Conservation (phyloP, 2,888 invertebrate species). For the Diadegma fenestrale region DNA sequence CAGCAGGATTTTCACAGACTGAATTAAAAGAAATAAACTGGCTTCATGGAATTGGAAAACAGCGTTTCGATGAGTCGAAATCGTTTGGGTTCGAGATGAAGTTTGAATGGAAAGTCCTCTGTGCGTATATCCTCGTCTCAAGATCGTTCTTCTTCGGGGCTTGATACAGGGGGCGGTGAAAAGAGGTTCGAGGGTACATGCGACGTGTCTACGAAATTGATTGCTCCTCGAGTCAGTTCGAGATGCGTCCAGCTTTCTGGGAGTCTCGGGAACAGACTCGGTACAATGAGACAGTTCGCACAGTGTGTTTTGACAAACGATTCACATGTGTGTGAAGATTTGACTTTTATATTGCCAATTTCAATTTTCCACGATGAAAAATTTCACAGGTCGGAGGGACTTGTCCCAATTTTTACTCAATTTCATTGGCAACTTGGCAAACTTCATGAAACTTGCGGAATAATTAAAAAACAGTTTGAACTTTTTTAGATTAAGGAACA, state of each 20-base stretch:
- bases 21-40: neutral
- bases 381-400: neutral
- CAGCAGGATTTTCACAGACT: neutral
- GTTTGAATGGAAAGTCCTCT: neutral
- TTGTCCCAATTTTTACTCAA: neutral
- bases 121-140: constrained; percentile 31
- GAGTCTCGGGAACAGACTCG: neutral
- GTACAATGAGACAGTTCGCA: constrained; percentile 8
- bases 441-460: neutral
- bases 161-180: neutral
- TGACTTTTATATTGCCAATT: constrained; percentile 26
- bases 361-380: neutral
- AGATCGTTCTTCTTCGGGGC: constrained; percentile 35
- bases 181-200: constrained; percentile 36
- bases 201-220: constrained; percentile 64
- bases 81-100: neutral
- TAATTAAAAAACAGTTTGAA: neutral
- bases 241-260: constrained; percentile 45
- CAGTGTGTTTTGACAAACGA: neutral
- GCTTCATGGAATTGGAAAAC: neutral
- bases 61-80: neutral
- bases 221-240: constrained; percentile 56
- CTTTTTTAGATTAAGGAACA: neutral
- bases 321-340: constrained; percentile 3
- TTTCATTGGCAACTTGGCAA: neutral